phyloP scores from a whole-genome alignment of 2,113 vertebrate species.

The Regulus satrapa region DNA sequence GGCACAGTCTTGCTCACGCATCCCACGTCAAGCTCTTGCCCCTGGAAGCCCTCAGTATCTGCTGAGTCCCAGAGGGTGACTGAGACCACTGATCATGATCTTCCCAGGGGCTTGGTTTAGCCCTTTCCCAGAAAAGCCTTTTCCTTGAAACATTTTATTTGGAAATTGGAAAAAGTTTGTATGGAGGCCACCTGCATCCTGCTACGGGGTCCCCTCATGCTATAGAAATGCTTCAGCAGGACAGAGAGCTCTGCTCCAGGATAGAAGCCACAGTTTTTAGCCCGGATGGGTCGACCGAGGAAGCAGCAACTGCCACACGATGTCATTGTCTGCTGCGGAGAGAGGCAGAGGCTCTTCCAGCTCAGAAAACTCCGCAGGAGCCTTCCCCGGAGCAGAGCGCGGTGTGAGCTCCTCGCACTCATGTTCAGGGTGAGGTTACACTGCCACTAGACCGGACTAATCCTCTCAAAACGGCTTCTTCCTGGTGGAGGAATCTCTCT shows the following conservation, averaged over 20 bases:
- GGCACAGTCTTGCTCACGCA: too few relatives aligned
- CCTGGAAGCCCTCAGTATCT: neutral
- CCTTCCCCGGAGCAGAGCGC: accelerated
- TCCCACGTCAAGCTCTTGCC: neutral
- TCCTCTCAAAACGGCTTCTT: neutral
- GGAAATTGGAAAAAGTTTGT: too few relatives aligned
- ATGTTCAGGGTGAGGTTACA: neutral
- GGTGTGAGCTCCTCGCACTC: accelerated
- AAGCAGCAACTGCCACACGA: neutral
- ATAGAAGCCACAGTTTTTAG: neutral
- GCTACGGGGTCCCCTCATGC: neutral
- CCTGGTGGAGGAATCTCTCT: neutral
- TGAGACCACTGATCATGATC: accelerated
- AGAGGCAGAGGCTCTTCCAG: neutral
- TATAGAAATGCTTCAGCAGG: neutral
- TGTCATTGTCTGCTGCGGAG: neutral
- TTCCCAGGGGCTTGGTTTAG: neutral
- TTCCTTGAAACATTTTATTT: neutral
- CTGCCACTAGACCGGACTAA: neutral
- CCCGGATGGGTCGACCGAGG: accelerated
- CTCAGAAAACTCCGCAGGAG: accelerated
- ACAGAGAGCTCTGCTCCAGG: accelerated
- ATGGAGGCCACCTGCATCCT: neutral
- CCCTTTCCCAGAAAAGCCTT: neutral
- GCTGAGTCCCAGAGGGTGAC: neutral